A percentile compares a stretch with the other conserved stretches of the same genome.
phyloP scores from a whole-genome alignment of 1,140 invertebrate genomes.

The Idris sp. region DNA sequence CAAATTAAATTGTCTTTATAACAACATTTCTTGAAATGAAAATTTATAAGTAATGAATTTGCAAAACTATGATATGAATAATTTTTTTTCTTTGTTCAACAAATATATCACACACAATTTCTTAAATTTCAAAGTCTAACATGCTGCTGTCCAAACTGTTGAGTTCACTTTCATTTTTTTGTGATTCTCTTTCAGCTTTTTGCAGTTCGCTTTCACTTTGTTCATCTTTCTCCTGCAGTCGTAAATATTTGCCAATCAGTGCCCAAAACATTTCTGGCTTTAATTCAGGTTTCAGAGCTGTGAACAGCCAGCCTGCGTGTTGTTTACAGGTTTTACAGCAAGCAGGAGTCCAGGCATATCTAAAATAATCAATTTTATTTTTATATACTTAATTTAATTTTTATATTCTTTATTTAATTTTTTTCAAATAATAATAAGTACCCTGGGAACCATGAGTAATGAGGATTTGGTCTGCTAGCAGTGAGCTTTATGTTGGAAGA shows the following conservation, averaged over 20 bases:
- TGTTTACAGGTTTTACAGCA: slow-evolving; percentile 22
- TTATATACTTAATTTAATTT: slow-evolving; percentile 4
- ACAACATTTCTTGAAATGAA: too few species aligned
- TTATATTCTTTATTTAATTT: not conserved
- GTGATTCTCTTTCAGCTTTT: slow-evolving; percentile 7
- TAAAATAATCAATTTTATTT: slow-evolving; percentile 25
- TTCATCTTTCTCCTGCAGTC: too few species aligned
- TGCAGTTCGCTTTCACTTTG: slow-evolving; percentile 12
- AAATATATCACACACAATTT: too few species aligned
- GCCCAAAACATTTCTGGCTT: slow-evolving; percentile 47
- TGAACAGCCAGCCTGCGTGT: slow-evolving; percentile 45
- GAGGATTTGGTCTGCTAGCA: slow-evolving; percentile 3
- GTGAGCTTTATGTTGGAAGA: slow-evolving; percentile 31
- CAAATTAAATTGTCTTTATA: too few species aligned
- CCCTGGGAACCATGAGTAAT: slow-evolving; percentile 62
- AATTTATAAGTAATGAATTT: too few species aligned
- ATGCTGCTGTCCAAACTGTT: too few species aligned
- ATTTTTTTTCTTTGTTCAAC: too few species aligned
- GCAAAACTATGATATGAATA: too few species aligned
- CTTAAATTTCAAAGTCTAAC: too few species aligned
- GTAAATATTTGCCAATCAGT: slow-evolving; percentile 30
- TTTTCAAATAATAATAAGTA: slow-evolving; percentile 13
- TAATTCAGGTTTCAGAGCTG: slow-evolving; percentile 20
- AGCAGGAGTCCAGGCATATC: slow-evolving; percentile 32
- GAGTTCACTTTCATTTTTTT: not conserved